Percentiles rank a stretch among this genome's conserved stretches.
Conservation (phyloP, 2,113 vertebrate species). For the Odobenus rosmarus region DNA sequence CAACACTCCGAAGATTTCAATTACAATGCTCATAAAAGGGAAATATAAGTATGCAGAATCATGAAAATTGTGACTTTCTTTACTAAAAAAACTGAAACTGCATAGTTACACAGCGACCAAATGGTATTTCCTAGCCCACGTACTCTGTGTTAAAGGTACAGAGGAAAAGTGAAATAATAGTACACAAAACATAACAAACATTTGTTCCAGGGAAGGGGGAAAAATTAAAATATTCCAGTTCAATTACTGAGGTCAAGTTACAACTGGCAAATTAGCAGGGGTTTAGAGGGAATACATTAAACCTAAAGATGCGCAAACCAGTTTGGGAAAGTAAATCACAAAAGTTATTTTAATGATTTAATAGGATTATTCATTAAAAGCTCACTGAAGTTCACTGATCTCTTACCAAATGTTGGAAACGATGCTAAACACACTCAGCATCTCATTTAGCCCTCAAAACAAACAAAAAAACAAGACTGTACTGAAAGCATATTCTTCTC, state of each 20-base stretch:
- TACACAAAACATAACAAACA: background rate
- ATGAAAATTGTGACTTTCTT: background rate
- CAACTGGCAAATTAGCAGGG: background rate
- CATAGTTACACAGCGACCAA: background rate
- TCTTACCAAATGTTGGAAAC: background rate
- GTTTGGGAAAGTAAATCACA: background rate
- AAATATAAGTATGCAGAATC: background rate
- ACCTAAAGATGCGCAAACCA: background rate
- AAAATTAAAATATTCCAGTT: background rate
- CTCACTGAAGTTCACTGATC: background rate
- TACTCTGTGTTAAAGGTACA: background rate
- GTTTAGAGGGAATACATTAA: background rate
- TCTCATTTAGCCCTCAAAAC: background rate
- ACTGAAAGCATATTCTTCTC: background rate
- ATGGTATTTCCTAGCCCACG: background rate
- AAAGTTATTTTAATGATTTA: background rate
- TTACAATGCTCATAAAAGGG: background rate
- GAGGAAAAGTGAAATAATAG: background rate
- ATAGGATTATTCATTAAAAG: background rate
- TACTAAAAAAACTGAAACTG: background rate
- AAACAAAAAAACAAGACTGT: background rate
- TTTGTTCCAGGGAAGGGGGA: background rate
- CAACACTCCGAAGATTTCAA: background rate
- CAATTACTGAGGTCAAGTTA: background rate
- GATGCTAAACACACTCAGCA: background rate